These are phyloP conservation scores for Anguilla obscura DNA, from an alignment of 2,797 vertebrate genomes.

Conservation along the genomic window DNA sequence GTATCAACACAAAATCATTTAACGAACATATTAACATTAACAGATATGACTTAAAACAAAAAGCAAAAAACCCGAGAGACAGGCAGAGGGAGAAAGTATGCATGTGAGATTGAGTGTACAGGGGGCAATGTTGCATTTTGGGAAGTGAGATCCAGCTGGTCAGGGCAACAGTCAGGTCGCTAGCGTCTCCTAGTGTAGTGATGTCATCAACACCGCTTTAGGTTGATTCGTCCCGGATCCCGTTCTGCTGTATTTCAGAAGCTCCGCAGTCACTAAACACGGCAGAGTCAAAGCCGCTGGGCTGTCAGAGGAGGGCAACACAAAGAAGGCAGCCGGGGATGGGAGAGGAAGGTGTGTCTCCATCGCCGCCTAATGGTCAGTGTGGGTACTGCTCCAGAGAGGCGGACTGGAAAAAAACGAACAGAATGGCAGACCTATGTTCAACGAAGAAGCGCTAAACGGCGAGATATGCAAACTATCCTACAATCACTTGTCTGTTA, in stretches of 20 bases:
- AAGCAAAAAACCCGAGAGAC: background rate
- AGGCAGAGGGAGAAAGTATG: background rate
- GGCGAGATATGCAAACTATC: background rate
- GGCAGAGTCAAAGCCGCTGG: conserved; percentile 22
- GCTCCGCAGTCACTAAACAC: background rate
- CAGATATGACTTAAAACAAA: background rate
- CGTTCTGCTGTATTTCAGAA: background rate
- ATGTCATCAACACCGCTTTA: background rate
- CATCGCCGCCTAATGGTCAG: conserved; percentile 30
- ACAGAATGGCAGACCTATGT: background rate
- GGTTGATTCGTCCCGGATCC: background rate
- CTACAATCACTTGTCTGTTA: background rate
- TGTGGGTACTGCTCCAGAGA: conserved; percentile 54
- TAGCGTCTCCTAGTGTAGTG: background rate
- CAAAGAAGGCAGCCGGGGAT: conserved; percentile 33
- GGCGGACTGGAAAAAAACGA: conserved; percentile 47
- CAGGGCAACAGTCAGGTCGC: background rate
- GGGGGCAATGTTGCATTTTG: background rate
- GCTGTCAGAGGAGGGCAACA: conserved; percentile 36
- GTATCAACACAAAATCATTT: background rate
- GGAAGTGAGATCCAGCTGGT: too few relatives aligned
- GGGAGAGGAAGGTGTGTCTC: conserved; percentile 23
- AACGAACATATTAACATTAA: background rate
- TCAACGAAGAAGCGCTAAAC: background rate
- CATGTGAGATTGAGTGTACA: background rate